Percentiles rank a stretch among this genome's conserved stretches.
Conservation (phyloP, 2,797 vertebrate species). For the Chanos chanos region DNA sequence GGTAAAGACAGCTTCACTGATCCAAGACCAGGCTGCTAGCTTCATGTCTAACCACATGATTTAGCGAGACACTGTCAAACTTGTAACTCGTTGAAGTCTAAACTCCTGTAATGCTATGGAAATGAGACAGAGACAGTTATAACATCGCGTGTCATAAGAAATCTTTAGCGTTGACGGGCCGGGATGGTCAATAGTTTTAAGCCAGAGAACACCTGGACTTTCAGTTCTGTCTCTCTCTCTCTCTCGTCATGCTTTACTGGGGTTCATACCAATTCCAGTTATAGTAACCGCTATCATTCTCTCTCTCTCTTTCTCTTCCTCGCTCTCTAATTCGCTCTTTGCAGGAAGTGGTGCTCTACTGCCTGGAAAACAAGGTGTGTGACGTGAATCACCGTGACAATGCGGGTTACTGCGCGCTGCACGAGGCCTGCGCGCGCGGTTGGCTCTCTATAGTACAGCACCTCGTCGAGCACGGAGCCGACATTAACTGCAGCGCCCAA, state of each 20-base stretch:
- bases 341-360: conserved; percentile 89
- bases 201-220: no score
- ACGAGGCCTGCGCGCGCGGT: conserved; percentile 94
- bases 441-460: conserved; percentile 95
- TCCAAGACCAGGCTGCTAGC: no score
- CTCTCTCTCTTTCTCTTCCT: background rate
- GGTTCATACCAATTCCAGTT: conserved; percentile 42
- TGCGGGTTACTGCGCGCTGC: conserved; percentile 94
- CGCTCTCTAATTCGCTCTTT: conserved; percentile 39
- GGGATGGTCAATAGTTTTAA: no score
- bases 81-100: no score
- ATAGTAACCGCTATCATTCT: conserved; percentile 61
- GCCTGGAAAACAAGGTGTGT: conserved; percentile 93
- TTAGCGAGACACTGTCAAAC: no score
- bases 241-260: conserved; percentile 59
- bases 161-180: no score
- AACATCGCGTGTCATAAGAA: no score
- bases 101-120: no score
- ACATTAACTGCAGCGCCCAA: conserved; percentile 95
- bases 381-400: conserved; percentile 98
- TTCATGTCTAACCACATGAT: no score
- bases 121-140: no score
- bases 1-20: conserved; percentile 12
- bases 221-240: conserved; percentile 3
- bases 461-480: conserved; percentile 93